Conservation (phyloP, 2,113 vertebrate species). For the Leucopsar rothschildi region DNA sequence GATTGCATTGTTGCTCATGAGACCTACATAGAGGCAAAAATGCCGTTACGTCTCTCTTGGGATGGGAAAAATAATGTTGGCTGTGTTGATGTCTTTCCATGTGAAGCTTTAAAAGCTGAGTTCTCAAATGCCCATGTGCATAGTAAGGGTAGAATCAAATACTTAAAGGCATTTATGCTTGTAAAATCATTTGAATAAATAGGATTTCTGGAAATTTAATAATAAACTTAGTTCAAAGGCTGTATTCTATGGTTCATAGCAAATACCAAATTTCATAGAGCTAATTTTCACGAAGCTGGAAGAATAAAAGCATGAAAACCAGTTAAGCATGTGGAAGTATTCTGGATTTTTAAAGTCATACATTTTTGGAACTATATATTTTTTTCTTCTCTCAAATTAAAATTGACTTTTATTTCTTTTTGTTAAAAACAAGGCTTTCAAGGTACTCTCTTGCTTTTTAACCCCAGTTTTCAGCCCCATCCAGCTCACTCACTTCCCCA, state of each 20-base stretch:
- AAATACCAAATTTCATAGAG: background rate
- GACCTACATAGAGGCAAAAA: background rate
- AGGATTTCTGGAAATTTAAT: background rate
- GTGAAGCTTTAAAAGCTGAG: background rate
- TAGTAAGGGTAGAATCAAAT: background rate
- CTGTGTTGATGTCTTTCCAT: background rate
- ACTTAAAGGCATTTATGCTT: background rate
- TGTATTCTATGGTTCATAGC: background rate
- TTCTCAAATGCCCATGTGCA: background rate
- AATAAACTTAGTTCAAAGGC: background rate
- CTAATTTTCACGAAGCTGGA: background rate
- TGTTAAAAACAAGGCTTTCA: background rate
- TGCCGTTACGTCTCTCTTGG: background rate
- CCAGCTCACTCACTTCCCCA: accelerated
- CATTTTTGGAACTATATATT: accelerated
- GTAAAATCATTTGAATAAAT: background rate
- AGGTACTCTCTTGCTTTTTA: background rate
- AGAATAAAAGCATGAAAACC: background rate
- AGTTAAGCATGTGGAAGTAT: background rate
- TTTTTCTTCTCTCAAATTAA: background rate
- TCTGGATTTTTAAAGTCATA: background rate
- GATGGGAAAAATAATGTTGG: background rate
- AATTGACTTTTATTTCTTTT: background rate
- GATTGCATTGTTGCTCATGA: background rate
- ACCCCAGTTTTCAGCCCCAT: background rate